Conservation (phyloP, 2,113 vertebrate species). For the Struthidea cinerea region DNA sequence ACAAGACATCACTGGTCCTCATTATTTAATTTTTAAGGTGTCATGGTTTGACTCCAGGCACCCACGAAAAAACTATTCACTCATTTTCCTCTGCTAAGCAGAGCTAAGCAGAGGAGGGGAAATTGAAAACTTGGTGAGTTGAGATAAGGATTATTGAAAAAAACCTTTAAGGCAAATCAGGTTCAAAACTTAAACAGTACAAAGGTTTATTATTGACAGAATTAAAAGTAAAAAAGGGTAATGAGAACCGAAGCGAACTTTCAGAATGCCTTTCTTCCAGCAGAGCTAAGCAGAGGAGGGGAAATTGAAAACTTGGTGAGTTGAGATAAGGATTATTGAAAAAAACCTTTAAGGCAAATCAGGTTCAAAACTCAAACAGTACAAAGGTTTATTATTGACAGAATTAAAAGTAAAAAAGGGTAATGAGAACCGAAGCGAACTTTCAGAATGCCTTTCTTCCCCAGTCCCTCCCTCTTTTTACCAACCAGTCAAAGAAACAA, state of each 20-base stretch:
- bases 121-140: no score
- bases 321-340: neutral
- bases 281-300: neutral
- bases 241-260: no score
- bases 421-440: neutral
- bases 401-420: neutral
- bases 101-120: no score
- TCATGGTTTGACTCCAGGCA: neutral
- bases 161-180: no score
- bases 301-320: neutral
- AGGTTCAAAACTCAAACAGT: neutral
- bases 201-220: no score
- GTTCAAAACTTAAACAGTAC: no score
- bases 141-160: no score
- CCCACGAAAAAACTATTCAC: neutral
- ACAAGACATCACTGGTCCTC: neutral
- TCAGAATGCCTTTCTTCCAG: no score
- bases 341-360: neutral
- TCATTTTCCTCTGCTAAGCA: neutral
- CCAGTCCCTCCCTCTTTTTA: neutral
- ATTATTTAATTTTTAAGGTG: constrained; percentile 26
- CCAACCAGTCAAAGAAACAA: neutral
- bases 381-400: neutral
- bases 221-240: no score
- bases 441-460: neutral